phyloP scores from a whole-genome alignment of 2,888 invertebrate genomes.

The Horisme vitalbata region DNA sequence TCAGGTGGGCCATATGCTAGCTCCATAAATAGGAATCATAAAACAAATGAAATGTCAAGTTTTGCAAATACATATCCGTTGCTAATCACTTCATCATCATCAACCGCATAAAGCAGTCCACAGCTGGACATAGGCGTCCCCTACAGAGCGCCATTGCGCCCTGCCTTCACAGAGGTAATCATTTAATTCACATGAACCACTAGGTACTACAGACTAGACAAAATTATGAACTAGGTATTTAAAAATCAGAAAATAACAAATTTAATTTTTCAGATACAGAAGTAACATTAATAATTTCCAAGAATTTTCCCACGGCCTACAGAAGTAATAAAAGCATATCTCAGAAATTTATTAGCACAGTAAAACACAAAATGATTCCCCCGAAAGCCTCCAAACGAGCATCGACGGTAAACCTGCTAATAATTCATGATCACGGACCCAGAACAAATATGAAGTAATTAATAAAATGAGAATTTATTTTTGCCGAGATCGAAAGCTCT shows the following conservation, averaged over 20 bases:
- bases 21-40: no score
- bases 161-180: no score
- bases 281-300: conserved; percentile 8
- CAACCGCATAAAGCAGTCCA: no score
- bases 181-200: no score
- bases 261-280: neutral
- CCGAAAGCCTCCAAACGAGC: conserved; percentile 28
- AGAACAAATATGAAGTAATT: conserved; percentile 50
- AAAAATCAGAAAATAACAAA: no score
- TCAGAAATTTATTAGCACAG: conserved; percentile 28
- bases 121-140: no score
- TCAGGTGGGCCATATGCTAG: no score
- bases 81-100: no score
- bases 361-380: conserved; percentile 30
- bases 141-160: no score
- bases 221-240: neutral
- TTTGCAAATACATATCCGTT: no score
- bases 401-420: conserved; percentile 31
- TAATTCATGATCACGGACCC: conserved; percentile 43
- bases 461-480: conserved; percentile 46
- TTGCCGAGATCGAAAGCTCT: conserved; percentile 38
- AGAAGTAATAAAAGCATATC: conserved; percentile 31
- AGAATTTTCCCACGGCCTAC: conserved; percentile 13
- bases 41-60: no score
- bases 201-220: no score